Evolutionary conservation across 2,888 invertebrate genomes (phyloP).

Genomic region (Xestia c-nigrum): DNA sequence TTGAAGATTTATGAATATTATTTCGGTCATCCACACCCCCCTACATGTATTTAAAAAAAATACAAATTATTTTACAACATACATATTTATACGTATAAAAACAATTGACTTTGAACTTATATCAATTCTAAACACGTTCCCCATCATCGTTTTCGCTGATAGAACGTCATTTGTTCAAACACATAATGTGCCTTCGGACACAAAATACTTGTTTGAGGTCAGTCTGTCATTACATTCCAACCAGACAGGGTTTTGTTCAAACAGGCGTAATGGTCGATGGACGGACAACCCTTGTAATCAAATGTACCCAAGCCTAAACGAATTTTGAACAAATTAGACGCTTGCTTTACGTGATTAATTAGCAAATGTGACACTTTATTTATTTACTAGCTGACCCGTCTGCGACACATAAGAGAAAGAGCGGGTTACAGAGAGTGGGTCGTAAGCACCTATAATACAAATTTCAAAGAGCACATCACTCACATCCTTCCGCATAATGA

Average conservation of each 20-base stretch:
- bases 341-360: constrained; percentile 31
- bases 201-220: constrained; percentile 20
- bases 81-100: no score
- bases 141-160: background rate
- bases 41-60: no score
- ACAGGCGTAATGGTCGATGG: constrained; percentile 23
- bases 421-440: no score
- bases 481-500: no score
- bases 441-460: no score
- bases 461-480: no score
- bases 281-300: constrained; percentile 48
- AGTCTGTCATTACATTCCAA: constrained; percentile 38
- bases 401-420: no score
- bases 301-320: constrained; percentile 37
- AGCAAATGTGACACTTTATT: constrained; percentile 13
- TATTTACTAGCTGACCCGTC: no score
- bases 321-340: constrained; percentile 46
- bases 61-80: no score
- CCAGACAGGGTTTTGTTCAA: constrained; percentile 26
- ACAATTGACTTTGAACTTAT: background rate
- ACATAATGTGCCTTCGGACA: constrained; percentile 9
- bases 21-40: no score
- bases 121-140: background rate
- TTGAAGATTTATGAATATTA: no score
- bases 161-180: background rate